These are phyloP conservation scores for Halictus quadricinctus DNA, from an alignment of 2,888 invertebrate species.

Conservation along the genomic window DNA sequence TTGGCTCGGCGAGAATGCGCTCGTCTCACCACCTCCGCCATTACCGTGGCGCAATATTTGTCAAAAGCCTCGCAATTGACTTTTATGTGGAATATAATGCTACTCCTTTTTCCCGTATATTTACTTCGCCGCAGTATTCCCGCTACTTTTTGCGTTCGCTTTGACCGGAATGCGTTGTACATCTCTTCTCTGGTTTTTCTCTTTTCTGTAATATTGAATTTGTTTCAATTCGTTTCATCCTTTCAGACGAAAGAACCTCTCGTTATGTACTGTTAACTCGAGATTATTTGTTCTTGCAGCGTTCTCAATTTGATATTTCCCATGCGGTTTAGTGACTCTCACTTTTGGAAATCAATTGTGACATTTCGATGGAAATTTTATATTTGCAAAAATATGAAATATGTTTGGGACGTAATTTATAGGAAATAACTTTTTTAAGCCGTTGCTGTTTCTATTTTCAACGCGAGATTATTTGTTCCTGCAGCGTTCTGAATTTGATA, in stretches of 20 bases:
- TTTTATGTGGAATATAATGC: not conserved
- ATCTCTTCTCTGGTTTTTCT: not conserved
- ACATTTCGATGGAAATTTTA: not conserved
- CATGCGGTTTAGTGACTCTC: not conserved
- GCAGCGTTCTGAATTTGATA: no score
- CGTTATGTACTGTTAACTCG: not conserved
- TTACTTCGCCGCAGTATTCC: not conserved
- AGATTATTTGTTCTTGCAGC: not conserved
- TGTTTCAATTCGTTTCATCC: not conserved
- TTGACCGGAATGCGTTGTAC: not conserved
- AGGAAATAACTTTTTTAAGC: not conserved
- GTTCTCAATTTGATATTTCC: not conserved
- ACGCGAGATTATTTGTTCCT: no score
- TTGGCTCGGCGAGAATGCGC: slow-evolving; percentile 48
- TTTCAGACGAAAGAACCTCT: not conserved
- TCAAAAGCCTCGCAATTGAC: slow-evolving; percentile 48
- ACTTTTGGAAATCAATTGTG: not conserved
- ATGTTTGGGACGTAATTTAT: not conserved
- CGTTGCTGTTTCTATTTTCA: no score
- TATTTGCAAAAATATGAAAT: not conserved
- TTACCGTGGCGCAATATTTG: slow-evolving; percentile 52
- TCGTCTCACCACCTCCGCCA: slow-evolving; percentile 58
- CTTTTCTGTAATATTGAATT: not conserved
- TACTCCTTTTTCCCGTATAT: not conserved
- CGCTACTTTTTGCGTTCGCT: not conserved